Evolutionary conservation across 92 coral and sea anemone species (phyloP).

Genomic region (Phymanthus crucifer): DNA sequence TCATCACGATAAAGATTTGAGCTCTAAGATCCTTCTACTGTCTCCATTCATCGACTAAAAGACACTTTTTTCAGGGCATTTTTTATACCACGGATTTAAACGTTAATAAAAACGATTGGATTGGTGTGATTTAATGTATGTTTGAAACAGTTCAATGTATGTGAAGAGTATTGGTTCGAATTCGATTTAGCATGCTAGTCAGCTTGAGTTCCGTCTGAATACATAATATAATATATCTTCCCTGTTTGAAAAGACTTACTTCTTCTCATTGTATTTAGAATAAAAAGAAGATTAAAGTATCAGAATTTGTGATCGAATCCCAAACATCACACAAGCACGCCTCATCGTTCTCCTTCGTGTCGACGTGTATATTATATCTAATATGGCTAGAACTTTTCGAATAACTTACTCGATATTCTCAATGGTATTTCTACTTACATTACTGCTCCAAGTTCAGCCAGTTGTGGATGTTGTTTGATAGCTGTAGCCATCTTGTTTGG

Average conservation of each 20-base stretch:
- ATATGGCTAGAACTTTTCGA: not conserved
- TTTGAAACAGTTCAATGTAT: not conserved
- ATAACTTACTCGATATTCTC: not conserved
- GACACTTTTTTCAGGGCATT: no score
- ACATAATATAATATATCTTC: no score
- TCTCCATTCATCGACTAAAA: not conserved
- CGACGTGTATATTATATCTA: no score
- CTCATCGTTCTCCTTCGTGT: no score
- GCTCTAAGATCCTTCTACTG: not conserved
- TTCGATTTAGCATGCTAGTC: no score
- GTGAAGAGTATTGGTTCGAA: no score
- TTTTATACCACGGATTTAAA: not conserved
- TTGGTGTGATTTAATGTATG: not conserved
- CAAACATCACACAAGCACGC: no score
- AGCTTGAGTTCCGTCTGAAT: no score
- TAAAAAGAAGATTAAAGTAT: no score
- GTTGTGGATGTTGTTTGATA: constrained; percentile 11
- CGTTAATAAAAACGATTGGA: not conserved
- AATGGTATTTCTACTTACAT: not conserved
- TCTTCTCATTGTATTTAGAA: no score
- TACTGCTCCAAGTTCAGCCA: not conserved
- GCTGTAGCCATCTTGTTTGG: constrained; percentile 25
- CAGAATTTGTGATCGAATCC: no score
- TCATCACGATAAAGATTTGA: not conserved
- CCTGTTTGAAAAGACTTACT: no score